phyloP scores from a whole-genome alignment of 1,140 invertebrate species.

The Anagrus nilaparvatae region DNA sequence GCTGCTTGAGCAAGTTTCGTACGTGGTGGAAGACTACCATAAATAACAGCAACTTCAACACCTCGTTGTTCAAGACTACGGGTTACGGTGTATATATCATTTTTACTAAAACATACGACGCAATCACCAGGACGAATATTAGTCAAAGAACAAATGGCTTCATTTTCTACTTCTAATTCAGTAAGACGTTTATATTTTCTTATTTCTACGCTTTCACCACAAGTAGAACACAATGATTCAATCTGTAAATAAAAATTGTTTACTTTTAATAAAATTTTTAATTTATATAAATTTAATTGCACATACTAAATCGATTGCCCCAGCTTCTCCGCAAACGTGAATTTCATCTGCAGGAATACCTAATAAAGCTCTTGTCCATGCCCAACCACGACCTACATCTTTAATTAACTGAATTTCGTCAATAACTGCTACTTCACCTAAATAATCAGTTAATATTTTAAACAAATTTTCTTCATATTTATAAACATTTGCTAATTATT shows the following conservation, averaged over 20 bases:
- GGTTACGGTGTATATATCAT: conserved; percentile 87
- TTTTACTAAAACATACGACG: conserved; percentile 97
- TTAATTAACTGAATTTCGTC: conserved; percentile 98
- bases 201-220: conserved; percentile 84
- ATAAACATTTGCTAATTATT: background rate
- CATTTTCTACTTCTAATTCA: conserved; percentile 66
- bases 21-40: conserved; percentile 77
- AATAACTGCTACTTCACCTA: conserved; percentile 93
- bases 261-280: background rate
- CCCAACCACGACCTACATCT: conserved; percentile 88
- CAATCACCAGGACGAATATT: conserved; percentile 89
- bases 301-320: conserved; percentile 70
- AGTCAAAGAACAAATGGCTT: conserved; percentile 62
- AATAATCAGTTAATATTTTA: conserved; percentile 8
- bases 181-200: conserved; percentile 84
- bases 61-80: conserved; percentile 72
- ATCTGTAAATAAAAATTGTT: conserved; percentile 22
- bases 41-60: conserved; percentile 90
- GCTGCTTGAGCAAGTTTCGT: conserved; percentile 93
- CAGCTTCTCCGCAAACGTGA: conserved; percentile 93
- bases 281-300: conserved; percentile 4
- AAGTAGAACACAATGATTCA: conserved; percentile 70
- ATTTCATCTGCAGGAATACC: conserved; percentile 82
- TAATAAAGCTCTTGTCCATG: conserved; percentile 94
- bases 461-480: background rate